These are phyloP conservation scores for Otolemur crassicaudatus DNA, from an alignment of 2,797 vertebrate species.

Conservation along the genomic window DNA sequence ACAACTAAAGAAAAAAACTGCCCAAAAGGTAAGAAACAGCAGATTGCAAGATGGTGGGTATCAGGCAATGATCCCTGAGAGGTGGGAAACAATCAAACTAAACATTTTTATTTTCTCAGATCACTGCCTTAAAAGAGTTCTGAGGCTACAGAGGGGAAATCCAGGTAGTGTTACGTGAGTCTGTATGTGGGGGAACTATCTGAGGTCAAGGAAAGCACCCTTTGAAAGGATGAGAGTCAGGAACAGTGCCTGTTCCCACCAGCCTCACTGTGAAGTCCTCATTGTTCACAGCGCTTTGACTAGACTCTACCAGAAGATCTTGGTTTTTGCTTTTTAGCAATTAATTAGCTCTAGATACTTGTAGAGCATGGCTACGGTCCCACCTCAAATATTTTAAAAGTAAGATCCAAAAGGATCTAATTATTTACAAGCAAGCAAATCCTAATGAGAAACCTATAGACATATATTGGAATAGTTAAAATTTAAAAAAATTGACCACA, in stretches of 20 bases:
- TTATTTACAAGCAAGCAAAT: slow-evolving; percentile 9
- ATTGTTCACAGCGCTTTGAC: not conserved
- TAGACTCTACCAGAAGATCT: not conserved
- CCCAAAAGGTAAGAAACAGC: not conserved
- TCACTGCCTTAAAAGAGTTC: not conserved
- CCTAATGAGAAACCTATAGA: not conserved
- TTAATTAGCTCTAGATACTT: not conserved
- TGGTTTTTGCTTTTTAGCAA: not conserved
- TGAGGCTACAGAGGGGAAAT: not conserved
- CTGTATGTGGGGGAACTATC: not conserved
- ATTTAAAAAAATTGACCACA: not conserved
- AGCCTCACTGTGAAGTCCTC: not conserved
- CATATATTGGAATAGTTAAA: not conserved
- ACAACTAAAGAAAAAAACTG: not conserved
- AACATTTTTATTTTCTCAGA: not conserved
- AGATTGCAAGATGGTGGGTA: not conserved
- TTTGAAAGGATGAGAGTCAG: not conserved
- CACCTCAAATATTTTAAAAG: not conserved
- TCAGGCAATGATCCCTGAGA: not conserved
- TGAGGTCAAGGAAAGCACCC: not conserved
- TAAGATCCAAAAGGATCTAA: not conserved
- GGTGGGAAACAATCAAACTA: not conserved
- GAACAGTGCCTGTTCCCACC: not conserved
- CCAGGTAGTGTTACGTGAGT: not conserved
- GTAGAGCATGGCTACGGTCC: not conserved